Conservation (phyloP, 2,888 invertebrate genomes). For the Eilema griseolum region DNA sequence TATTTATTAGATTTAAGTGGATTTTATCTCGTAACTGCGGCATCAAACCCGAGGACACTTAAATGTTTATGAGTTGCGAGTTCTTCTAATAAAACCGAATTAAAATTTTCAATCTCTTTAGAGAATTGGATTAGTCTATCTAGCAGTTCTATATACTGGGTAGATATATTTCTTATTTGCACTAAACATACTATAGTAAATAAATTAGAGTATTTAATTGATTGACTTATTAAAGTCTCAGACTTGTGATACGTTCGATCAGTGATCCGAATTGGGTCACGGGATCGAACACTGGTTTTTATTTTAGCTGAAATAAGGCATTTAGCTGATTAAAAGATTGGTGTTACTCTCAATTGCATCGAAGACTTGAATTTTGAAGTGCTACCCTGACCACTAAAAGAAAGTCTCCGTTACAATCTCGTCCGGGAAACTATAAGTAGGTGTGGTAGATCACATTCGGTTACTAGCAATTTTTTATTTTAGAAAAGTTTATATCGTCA, state of each 20-base stretch:
- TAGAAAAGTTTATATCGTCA: background rate
- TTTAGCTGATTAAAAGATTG: too few species aligned
- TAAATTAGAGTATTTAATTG: background rate
- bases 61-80: slow-evolving; percentile 1
- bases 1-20: background rate
- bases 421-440: background rate
- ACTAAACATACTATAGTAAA: background rate
- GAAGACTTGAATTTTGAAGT: too few species aligned
- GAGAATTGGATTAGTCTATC: background rate
- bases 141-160: background rate
- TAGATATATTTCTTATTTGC: background rate
- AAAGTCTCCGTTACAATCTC: background rate
- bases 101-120: slow-evolving; percentile 1
- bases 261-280: too few species aligned
- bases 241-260: too few species aligned
- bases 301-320: too few species aligned
- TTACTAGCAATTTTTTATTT: background rate
- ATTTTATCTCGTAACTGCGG: background rate
- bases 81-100: background rate
- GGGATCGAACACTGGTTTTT: too few species aligned
- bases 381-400: too few species aligned
- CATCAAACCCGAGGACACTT: background rate
- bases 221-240: too few species aligned
- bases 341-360: too few species aligned
- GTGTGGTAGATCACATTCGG: background rate